Evolutionary conservation across 2,797 vertebrate genomes (phyloP).

Genomic region (Geotria australis): DNA sequence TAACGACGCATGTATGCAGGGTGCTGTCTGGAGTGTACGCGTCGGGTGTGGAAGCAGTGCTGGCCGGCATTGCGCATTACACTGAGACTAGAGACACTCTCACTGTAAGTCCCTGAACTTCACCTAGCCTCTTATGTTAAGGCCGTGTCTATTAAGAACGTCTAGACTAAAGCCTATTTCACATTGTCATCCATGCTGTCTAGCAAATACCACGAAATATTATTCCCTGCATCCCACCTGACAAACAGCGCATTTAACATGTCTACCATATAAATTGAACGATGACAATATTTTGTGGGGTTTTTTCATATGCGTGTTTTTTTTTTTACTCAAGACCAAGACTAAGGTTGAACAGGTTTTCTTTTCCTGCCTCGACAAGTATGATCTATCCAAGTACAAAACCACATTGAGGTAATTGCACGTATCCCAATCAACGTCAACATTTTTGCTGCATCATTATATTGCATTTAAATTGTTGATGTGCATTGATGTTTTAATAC

Average conservation of each 20-base stretch:
- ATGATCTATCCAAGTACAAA: slow-evolving; percentile 30
- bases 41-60: slow-evolving; percentile 48
- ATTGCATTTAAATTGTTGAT: neutral
- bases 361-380: slow-evolving; percentile 19
- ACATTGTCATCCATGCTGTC: too few relatives aligned
- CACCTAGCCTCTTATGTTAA: too few relatives aligned
- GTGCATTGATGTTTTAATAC: neutral
- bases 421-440: too few relatives aligned
- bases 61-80: slow-evolving; percentile 63
- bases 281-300: neutral
- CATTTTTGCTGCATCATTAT: too few relatives aligned
- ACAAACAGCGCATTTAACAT: too few relatives aligned
- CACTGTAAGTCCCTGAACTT: slow-evolving; percentile 20
- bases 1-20: slow-evolving; percentile 9
- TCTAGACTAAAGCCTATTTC: too few relatives aligned
- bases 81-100: slow-evolving; percentile 31
- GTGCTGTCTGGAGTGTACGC: slow-evolving; percentile 64
- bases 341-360: slow-evolving; percentile 45
- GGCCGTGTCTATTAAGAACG: too few relatives aligned
- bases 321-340: slow-evolving; percentile 26
- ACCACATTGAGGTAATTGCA: slow-evolving; percentile 22
- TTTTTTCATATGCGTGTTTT: neutral
- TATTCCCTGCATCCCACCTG: too few relatives aligned
- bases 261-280: neutral
- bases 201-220: too few relatives aligned